Conservation (phyloP, 2,113 vertebrate species). For the Pycnonotus jocosus region DNA sequence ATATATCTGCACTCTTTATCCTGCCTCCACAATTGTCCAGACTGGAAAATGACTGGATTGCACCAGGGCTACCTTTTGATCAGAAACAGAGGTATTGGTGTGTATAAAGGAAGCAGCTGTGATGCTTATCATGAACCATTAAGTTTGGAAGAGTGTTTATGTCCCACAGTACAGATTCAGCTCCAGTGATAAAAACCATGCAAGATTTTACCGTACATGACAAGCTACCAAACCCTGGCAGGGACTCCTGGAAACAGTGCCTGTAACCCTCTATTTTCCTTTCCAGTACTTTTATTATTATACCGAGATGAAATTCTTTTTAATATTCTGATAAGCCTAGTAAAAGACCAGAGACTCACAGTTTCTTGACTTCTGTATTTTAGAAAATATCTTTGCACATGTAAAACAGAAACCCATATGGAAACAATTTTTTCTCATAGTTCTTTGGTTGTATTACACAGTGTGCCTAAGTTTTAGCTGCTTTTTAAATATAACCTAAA, state of each 20-base stretch:
- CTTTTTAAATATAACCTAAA: neutral
- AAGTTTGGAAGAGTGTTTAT: neutral
- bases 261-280: neutral
- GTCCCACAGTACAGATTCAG: neutral
- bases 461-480: neutral
- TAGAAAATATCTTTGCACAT: neutral
- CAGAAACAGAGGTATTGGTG: neutral
- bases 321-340: neutral
- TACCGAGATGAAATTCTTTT: neutral
- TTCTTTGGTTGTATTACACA: neutral
- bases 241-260: neutral
- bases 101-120: neutral
- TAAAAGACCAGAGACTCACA: neutral
- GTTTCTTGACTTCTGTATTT: neutral
- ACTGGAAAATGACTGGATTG: neutral
- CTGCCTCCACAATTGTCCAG: neutral
- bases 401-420: neutral
- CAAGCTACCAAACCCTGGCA: neutral
- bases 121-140: neutral
- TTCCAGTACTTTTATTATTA: neutral
- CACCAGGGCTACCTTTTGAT: neutral
- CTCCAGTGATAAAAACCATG: neutral
- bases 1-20: neutral
- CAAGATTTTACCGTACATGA: neutral
- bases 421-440: neutral